Base-by-base conservation (phyloP, 2,113 vertebrate genomes). In the Xiphophorus maculatus region DNA sequence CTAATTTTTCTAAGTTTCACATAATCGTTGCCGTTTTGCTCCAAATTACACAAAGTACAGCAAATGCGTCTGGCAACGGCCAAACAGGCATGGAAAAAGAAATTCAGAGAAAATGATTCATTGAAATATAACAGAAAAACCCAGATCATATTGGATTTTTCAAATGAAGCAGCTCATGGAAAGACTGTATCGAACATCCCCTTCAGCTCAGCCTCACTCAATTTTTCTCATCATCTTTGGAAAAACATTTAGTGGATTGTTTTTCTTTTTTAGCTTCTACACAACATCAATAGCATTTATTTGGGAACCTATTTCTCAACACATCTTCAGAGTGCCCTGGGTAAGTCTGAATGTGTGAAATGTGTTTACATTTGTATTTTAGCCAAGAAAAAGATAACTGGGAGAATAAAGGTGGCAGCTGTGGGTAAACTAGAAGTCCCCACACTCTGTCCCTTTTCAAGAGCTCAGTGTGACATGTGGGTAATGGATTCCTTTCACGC, bases 401-500 rank as follows among this genome's bases (percentile, higher is more conserved):
- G 27, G 54, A 63, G 77, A 79, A 74, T 80, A 60, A 66, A 32
- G 74, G 66, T 71, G 68, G 76, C 69, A 72, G 67, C 69, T 61
- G 75, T 54, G 66, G 78, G 69, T 73, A 80, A 80, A 86, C 83
- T 74, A 79, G 72, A 78, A 70, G 76, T 85, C 83, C 86, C 73
- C 69, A 76, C 66, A 65, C 71, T 74, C 79, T 79, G 71, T 88
- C 85, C 86, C 77, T 86, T 82, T 83, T 80, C 76, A 68, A 71
- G 85, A 89, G 89, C 86, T 86, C 66, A 63, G 70, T 51, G 71
- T 86, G 90, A 88, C 89, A 92, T 89, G 61, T 32, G 37, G 69
- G 88, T 91, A 93, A 91, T 91, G 85, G 84, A 89, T 86, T 90
- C 84, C 77, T 89, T 88, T 91, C 87, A 90, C 87, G 74, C 78